Evolutionary conservation across 1,140 invertebrate genomes (phyloP), one percentile per base, ranked within the genome.

Genomic region (Caenorhabditis latens): DNA sequence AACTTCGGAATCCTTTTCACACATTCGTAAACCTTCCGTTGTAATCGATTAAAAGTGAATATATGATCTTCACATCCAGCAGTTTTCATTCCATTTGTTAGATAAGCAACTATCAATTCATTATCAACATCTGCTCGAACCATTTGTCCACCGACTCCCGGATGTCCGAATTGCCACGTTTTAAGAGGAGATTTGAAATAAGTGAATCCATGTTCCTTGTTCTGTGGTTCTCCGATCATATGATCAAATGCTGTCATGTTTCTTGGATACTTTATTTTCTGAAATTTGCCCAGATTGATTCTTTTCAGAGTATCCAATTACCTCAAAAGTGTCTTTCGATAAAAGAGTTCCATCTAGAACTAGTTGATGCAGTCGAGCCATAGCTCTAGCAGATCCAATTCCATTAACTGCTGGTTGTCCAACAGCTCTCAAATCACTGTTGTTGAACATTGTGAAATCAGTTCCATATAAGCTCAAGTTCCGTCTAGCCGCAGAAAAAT

Each of bases 121-220:
- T 89, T 89, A 21, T 88, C 71, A 19, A 53, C 21, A 83, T 89
- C 88, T 67, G 55, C 71, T 53, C 86, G 75, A n/a, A 89, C 46
- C 55, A 89, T 89, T 71, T 89, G 88, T 42, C 88, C 88, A 13
- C 88, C 88, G 24, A 89, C 57, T 16, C 88, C 88, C 40, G 88
- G 65, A 55, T 89, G 88, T 75, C 88, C 88, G 87, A 89, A 85
- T 57, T 86, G 84, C 88, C 88, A 89, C 5, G 89, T 83, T 61
- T 71, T 19, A 21, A 86, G 46, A 21, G 88, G 88, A 11, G 83
- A 89, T 65, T 85, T 88, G 46, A 87, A 86, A 48, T 89, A 87
- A 14, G 65, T 84, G 83, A 89, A 88, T 14, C 88, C 88, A 82
- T 86, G 85, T 16, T 87, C 86, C 55, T 89, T 89, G 46, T 83